A percentile compares a stretch with the other conserved stretches of the same genome.
Evolutionary conservation across 2,888 invertebrate species (phyloP).

Genomic region (Drosophila cyrtoloma): DNA sequence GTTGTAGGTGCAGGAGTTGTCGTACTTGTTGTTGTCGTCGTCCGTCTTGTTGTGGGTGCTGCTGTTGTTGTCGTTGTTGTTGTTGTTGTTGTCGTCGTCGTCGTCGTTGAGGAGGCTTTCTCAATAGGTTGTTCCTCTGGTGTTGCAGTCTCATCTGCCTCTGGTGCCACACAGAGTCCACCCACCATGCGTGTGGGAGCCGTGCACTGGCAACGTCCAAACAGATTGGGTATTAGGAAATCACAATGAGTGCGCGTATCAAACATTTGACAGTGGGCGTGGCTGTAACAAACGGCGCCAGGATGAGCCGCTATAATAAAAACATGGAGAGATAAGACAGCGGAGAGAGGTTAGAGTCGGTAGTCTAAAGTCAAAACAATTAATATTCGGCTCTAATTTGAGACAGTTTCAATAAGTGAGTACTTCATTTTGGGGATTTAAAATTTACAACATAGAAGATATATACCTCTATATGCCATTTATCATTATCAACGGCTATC

Average conservation of each 20-base stretch:
- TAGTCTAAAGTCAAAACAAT: neutral
- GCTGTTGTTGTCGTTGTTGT: slow-evolving; percentile 34
- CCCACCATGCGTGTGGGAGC: slow-evolving; percentile 88
- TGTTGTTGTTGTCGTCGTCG: slow-evolving; percentile 31
- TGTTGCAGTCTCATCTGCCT: slow-evolving; percentile 46
- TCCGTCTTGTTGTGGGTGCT: slow-evolving; percentile 40
- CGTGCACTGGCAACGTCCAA: slow-evolving; percentile 94
- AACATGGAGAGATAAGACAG: neutral
- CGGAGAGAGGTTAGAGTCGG: neutral
- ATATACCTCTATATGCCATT: neutral
- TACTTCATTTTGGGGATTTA: neutral
- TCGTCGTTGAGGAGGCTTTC: slow-evolving; percentile 57
- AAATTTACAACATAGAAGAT: neutral
- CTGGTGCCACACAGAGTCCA: slow-evolving; percentile 87
- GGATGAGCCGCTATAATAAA: slow-evolving; percentile 91
- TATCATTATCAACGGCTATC: neutral
- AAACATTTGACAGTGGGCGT: slow-evolving; percentile 94
- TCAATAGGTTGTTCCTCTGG: slow-evolving; percentile 37
- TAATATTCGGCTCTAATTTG: neutral
- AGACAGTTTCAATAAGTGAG: neutral
- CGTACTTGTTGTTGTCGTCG: slow-evolving; percentile 43
- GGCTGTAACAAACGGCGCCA: slow-evolving; percentile 95
- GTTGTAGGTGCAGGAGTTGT: slow-evolving; percentile 49
- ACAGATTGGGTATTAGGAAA: slow-evolving; percentile 94
- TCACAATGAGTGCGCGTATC: slow-evolving; percentile 94